Evolutionary conservation across 2,888 invertebrate genomes (phyloP).

Genomic region (Siphlonurus alternatus): DNA sequence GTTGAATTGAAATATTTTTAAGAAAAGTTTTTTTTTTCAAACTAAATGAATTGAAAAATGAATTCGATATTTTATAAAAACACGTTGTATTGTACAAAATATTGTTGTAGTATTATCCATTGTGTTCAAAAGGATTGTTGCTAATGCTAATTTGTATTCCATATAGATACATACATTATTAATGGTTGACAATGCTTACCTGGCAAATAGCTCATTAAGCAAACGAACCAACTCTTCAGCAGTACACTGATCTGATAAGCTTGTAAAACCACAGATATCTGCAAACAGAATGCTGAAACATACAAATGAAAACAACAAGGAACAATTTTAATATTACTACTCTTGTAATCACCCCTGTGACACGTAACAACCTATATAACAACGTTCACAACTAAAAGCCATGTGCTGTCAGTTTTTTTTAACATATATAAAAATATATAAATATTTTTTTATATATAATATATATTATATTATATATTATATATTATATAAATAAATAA

Average conservation of each 20-base stretch:
- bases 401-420: background rate
- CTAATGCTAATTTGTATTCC: too few species aligned
- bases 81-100: too few species aligned
- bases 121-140: background rate
- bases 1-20: too few species aligned
- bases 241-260: slow-evolving; percentile 79
- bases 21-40: too few species aligned
- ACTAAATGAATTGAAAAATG: too few species aligned
- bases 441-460: background rate
- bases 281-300: slow-evolving; percentile 71
- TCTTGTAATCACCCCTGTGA: too few species aligned
- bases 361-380: background rate
- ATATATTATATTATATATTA: too few species aligned
- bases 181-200: slow-evolving; percentile 32
- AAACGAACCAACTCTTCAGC: slow-evolving; percentile 80
- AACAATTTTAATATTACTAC: too few species aligned
- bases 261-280: slow-evolving; percentile 85
- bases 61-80: too few species aligned
- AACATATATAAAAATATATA: background rate
- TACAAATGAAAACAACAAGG: too few species aligned
- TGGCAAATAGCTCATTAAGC: slow-evolving; percentile 76
- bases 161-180: background rate
- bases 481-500: too few species aligned
- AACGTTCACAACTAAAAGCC: background rate
- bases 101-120: too few species aligned